A percentile compares a stretch with the other conserved stretches of the same genome.
Conservation (phyloP, 2,888 invertebrate species). For the Syrphus vitripennis region DNA sequence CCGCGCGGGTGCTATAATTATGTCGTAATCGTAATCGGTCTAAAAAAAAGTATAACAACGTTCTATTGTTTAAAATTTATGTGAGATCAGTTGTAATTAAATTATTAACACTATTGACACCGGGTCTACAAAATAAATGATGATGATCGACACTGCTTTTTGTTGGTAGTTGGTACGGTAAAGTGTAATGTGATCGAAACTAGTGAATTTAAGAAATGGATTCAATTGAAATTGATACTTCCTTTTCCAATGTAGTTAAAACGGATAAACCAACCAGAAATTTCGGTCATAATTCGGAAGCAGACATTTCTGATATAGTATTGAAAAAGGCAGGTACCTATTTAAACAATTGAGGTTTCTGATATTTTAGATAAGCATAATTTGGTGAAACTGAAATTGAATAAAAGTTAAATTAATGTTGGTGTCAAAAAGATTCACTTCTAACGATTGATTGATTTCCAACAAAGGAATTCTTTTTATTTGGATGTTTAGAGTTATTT, state of each 20-base stretch:
- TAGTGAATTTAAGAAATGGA: constrained; percentile 21
- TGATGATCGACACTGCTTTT: constrained; percentile 22
- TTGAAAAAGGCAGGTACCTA: constrained; percentile 56
- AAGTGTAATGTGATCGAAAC: neutral
- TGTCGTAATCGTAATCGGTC: neutral
- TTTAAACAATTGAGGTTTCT: neutral
- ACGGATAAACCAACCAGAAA: neutral
- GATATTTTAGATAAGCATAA: neutral
- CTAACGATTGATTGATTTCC: too few species aligned
- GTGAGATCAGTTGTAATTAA: constrained; percentile 46
- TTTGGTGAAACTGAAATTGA: too few species aligned
- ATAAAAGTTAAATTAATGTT: too few species aligned
- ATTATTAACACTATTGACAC: constrained; percentile 20
- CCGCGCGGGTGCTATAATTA: neutral
- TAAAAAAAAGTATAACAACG: constrained; percentile 2
- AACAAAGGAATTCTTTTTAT: too few species aligned
- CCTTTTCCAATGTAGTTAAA: constrained; percentile 13
- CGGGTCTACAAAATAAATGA: neutral
- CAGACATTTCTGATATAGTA: neutral
- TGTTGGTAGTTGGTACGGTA: neutral
- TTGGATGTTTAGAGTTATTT: too few species aligned
- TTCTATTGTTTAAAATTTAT: constrained; percentile 17
- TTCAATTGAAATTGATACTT: constrained; percentile 34
- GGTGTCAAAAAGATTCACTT: too few species aligned
- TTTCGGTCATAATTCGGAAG: neutral